Base-by-base conservation (phyloP, 2,113 vertebrate species). In the Lipotes vexillifer region DNA sequence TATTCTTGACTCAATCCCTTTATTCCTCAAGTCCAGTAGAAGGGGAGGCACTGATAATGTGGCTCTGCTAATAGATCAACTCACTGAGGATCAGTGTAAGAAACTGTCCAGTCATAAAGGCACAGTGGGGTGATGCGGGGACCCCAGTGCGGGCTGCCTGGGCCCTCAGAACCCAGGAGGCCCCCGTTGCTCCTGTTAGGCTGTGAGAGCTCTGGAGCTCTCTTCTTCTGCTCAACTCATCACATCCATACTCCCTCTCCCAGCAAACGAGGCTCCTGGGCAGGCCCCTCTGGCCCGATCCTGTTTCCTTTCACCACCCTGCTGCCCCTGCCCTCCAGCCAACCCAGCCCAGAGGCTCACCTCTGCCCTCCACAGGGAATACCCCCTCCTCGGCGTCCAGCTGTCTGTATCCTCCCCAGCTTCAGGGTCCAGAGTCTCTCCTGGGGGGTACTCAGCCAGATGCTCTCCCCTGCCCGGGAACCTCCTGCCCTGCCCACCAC, bases 311-410 rank as follows among this genome's bases (percentile, higher is more conserved):
- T 52, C 7, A 46, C 31, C 46, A 59, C 55, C 9, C 36, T 18
- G 18, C 55, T 59, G 69, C 18, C 2, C 5, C 74, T 13, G 5
- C 8, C 41, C 49, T 74, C 46, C 33, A 33, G 23, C 63, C 14
- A 7, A 3, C 18, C 63, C n/a, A 55, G 52, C 7, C 55, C 41
- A 41, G 36, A 1, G 2, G 66, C 17, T 86, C 14, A 46, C 27
- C 27, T 81, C 72, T 55, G 55, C 8, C 52, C 33, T 52, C 46
- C 27, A 6, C 1, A 74, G 38, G 61, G 38, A 23, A 25, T 3
- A 2, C 14, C 44, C 1, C 0, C 1, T 23, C 29, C 18, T 27
- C 18, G 2, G 0, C 0, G 7, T 1, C 20, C 23, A 36, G 38
- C 29, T 38, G 12, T 29, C 57, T 49, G 38, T 4, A 71, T 10